Conservation (phyloP, 1,140 invertebrate genomes). For the Manduca sexta region DNA sequence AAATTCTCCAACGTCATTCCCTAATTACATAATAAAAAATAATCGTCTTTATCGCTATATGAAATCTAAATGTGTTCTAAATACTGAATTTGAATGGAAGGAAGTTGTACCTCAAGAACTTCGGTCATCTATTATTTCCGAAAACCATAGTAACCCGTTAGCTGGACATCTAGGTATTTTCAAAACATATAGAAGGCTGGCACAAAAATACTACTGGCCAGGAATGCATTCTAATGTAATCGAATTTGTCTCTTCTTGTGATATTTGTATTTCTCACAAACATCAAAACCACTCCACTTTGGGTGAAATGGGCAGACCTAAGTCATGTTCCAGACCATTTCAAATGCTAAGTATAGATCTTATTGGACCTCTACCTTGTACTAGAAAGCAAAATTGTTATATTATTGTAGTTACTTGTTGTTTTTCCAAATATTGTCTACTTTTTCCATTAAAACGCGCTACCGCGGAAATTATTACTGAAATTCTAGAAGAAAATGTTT, state of each 20-base stretch:
- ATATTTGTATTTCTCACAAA: constrained; percentile 4
- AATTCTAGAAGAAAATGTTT: constrained; percentile 17
- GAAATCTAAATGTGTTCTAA: too few relatives aligned
- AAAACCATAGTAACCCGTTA: constrained; percentile 12
- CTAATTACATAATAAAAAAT: not conserved
- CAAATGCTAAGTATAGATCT: constrained; percentile 20
- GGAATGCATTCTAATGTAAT: constrained; percentile 5
- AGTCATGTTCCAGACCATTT: constrained; percentile 10
- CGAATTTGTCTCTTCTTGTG: not conserved
- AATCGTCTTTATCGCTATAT: too few relatives aligned
- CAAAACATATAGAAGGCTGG: constrained; percentile 12
- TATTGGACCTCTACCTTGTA: constrained; percentile 11
- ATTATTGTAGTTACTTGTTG: constrained; percentile 19
- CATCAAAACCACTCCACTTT: constrained; percentile 8
- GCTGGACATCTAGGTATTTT: constrained; percentile 15
- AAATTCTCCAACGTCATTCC: not conserved
- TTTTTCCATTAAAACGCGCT: constrained; percentile 11
- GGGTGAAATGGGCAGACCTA: constrained; percentile 8
- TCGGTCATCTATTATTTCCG: not conserved
- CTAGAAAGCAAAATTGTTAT: constrained; percentile 19
- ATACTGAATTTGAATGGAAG: too few relatives aligned
- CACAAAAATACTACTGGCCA: constrained; percentile 10
- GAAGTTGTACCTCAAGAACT: too few relatives aligned
- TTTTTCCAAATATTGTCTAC: constrained; percentile 22
- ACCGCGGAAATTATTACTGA: not conserved